A percentile compares a stretch with the other conserved stretches of the same genome.
phyloP scores from a whole-genome alignment of 2,113 vertebrate species.

The Calypte anna region DNA sequence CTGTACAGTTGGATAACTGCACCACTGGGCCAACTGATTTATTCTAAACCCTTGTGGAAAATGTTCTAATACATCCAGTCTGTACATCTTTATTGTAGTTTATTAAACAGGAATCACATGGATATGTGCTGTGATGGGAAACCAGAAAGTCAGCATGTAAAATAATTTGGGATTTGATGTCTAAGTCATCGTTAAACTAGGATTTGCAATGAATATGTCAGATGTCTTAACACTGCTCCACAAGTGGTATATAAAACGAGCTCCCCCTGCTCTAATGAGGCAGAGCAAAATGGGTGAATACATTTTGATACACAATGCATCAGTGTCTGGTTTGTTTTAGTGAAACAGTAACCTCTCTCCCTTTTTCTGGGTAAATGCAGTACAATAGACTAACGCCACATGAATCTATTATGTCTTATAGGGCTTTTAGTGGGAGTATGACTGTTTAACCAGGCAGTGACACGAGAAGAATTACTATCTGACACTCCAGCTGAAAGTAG shows the following conservation, averaged over 20 bases:
- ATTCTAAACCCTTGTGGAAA: not conserved
- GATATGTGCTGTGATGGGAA: slow-evolving; percentile 30
- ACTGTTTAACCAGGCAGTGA: slow-evolving; percentile 87
- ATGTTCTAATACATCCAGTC: slow-evolving; percentile 14
- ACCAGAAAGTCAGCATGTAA: slow-evolving; percentile 44
- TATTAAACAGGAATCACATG: slow-evolving; percentile 54
- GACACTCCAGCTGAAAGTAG: slow-evolving; percentile 82
- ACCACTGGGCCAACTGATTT: not conserved
- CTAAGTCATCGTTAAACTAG: slow-evolving; percentile 54
- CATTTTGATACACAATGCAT: slow-evolving; percentile 78
- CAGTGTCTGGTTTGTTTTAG: slow-evolving; percentile 81
- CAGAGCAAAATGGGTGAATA: slow-evolving; percentile 76
- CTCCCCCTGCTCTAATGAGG: slow-evolving; percentile 64
- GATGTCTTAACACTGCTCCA: slow-evolving; percentile 60
- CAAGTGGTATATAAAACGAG: slow-evolving; percentile 46
- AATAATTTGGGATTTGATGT: slow-evolving; percentile 42
- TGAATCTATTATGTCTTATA: slow-evolving; percentile 84
- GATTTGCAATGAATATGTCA: slow-evolving; percentile 61
- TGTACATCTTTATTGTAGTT: slow-evolving; percentile 14
- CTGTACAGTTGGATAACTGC: not conserved
- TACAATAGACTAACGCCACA: slow-evolving; percentile 81
- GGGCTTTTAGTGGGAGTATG: slow-evolving; percentile 78
- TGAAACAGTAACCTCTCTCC: slow-evolving; percentile 76
- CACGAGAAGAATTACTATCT: slow-evolving; percentile 84
- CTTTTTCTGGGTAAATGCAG: slow-evolving; percentile 78